Evolutionary conservation across 2,888 invertebrate genomes (phyloP), one percentile per base, ranked within the genome.

Genomic region (Mamestra brassicae): DNA sequence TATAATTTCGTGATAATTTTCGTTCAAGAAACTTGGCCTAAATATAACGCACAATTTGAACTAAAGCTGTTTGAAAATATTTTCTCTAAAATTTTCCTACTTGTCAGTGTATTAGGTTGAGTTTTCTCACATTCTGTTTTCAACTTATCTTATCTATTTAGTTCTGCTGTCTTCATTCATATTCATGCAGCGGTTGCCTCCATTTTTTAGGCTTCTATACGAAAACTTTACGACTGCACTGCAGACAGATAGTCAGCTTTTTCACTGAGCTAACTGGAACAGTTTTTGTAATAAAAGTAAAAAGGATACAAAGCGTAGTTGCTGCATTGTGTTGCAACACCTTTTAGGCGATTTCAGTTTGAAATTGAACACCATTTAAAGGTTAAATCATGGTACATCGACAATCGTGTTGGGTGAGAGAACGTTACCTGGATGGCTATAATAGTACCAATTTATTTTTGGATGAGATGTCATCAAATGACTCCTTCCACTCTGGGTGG

Each of bases 121-220:
- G 15, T 52, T 45, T 17, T 6, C 34, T 36, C 34, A n/a, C 50
- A 58, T 50, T 52, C 15, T 13, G 11, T 50, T 6, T 60, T 15
- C 62, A 62, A 50, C 62, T 68, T 74, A 52, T 62, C 10, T n/a
- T n/a, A n/a, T n/a, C n/a, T n/a, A n/a, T 62, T 7, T n/a, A 52
- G 52, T 74, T 36, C 26, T 42, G 6, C 42, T 26, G 38, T 38
- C 17, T 36, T 52, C 45, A n/a, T 74, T 74, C 38, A 74, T 63
- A 4, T 47, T 47, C 74, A 47, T 52, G 17, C 13, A 26, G 26
- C 17, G 2, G 45, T 17, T 5, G 61, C n/a, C 36, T 36, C 11
- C 62, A 74, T 38, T 15, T 74, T 74, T 74, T 38, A 47, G 26
- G 54, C 15, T 74, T n/a, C 26, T 17, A 17, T 45, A 45, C n/a